phyloP scores from a whole-genome alignment of 2,888 invertebrate genomes.

The Protophormia terraenovae region DNA sequence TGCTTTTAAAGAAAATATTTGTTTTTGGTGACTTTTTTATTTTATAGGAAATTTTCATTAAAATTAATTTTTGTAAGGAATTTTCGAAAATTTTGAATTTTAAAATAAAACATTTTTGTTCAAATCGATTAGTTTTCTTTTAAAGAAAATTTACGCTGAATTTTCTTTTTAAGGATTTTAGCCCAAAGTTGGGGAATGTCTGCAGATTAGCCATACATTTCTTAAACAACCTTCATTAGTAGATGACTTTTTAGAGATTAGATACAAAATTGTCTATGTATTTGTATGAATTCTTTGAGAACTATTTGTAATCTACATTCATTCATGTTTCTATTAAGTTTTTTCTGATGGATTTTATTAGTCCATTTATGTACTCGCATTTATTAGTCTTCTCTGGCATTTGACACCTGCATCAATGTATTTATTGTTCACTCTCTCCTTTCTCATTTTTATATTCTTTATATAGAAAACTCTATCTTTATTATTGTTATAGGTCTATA shows the following conservation, averaged over 20 bases:
- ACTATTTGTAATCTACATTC: conserved; percentile 14
- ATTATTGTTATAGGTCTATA: neutral
- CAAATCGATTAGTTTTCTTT: no score
- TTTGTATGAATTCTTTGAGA: neutral
- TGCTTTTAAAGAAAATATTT: no score
- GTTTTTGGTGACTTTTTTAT: no score
- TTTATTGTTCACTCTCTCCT: conserved; percentile 6
- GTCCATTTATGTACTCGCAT: neutral
- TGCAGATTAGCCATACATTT: neutral
- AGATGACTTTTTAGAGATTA: neutral
- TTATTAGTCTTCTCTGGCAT: neutral
- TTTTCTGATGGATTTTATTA: neutral
- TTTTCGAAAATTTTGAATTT: no score
- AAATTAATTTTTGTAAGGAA: no score
- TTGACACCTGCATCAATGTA: conserved; percentile 47
- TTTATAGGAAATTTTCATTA: no score
- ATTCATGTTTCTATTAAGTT: conserved; percentile 24
- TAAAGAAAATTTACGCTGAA: no score
- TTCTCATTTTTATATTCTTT: neutral
- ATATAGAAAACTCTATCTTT: neutral
- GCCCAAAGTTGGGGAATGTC: no score
- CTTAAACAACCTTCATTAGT: neutral
- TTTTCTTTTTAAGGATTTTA: no score
- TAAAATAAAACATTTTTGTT: no score
- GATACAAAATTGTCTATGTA: neutral